Evolutionary conservation across 1,140 invertebrate species (phyloP).

Genomic region (Chironomus tepperi): DNA sequence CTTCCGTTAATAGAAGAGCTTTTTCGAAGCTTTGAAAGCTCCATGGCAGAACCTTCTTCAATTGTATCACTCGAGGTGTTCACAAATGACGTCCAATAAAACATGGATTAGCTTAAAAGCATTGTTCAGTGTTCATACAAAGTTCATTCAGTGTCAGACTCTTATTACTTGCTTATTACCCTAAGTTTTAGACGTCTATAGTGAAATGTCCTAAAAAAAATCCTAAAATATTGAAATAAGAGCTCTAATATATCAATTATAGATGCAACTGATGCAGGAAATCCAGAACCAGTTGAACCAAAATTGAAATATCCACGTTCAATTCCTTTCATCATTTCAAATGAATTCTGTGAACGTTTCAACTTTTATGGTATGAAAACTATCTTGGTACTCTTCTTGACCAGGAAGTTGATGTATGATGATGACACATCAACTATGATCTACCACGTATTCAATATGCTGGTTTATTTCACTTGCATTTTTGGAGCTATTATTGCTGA

Average conservation of each 20-base stretch:
- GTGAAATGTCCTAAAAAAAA: too few relatives aligned
- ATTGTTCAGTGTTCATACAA: too few relatives aligned
- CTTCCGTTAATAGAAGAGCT: too few relatives aligned
- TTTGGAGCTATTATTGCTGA: slow-evolving; percentile 84
- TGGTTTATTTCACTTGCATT: slow-evolving; percentile 82
- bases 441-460: slow-evolving; percentile 72
- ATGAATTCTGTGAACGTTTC: slow-evolving; percentile 96
- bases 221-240: neutral
- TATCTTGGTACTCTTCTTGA: slow-evolving; percentile 71
- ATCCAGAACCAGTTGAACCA: slow-evolving; percentile 38
- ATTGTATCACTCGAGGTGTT: too few relatives aligned
- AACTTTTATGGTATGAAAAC: slow-evolving; percentile 94
- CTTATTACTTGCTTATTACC: too few relatives aligned
- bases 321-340: slow-evolving; percentile 86
- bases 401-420: slow-evolving; percentile 52
- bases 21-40: too few relatives aligned
- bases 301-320: slow-evolving; percentile 77
- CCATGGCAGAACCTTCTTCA: too few relatives aligned
- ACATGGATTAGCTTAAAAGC: too few relatives aligned
- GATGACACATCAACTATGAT: slow-evolving; percentile 64
- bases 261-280: neutral
- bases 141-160: too few relatives aligned
- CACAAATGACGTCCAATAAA: too few relatives aligned
- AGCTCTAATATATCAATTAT: neutral
- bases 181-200: too few relatives aligned